These are phyloP conservation scores for Piscicola geometra DNA, from an alignment of 2,888 invertebrate species.

Conservation along the genomic window DNA sequence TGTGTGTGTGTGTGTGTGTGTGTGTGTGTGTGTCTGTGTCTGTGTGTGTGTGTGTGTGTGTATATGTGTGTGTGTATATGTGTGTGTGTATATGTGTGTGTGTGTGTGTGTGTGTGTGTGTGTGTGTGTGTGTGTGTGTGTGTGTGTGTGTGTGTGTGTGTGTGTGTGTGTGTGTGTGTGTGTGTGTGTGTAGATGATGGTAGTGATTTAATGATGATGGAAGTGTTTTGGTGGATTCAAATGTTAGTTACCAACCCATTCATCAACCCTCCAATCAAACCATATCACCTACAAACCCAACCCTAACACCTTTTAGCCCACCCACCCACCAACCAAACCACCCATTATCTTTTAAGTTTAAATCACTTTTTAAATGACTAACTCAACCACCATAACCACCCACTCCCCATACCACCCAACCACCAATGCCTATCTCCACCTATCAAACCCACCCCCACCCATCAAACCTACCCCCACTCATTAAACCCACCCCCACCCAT, in stretches of 20 bases:
- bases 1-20: slow-evolving; percentile 14
- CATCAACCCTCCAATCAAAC: slow-evolving; percentile 3
- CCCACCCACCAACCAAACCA: not conserved
- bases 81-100: slow-evolving; percentile 18
- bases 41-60: slow-evolving; percentile 19
- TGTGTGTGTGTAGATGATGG: slow-evolving; percentile 20
- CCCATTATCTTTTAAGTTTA: too few relatives aligned
- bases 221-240: too few relatives aligned
- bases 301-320: not conserved
- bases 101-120: slow-evolving; percentile 19
- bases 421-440: too few relatives aligned
- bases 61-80: slow-evolving; percentile 18
- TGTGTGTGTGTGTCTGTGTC: slow-evolving; percentile 14
- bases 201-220: too few relatives aligned
- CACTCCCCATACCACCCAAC: too few relatives aligned
- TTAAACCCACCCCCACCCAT: too few relatives aligned
- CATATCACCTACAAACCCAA: too few relatives aligned
- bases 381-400: too few relatives aligned
- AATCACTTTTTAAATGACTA: too few relatives aligned
- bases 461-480: too few relatives aligned
- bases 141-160: slow-evolving; percentile 18
- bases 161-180: slow-evolving; percentile 12
- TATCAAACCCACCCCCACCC: too few relatives aligned
- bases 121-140: slow-evolving; percentile 19
- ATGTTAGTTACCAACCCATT: too few relatives aligned